Conservation (phyloP, 2,797 vertebrate species). For the Poecilia gillii region DNA sequence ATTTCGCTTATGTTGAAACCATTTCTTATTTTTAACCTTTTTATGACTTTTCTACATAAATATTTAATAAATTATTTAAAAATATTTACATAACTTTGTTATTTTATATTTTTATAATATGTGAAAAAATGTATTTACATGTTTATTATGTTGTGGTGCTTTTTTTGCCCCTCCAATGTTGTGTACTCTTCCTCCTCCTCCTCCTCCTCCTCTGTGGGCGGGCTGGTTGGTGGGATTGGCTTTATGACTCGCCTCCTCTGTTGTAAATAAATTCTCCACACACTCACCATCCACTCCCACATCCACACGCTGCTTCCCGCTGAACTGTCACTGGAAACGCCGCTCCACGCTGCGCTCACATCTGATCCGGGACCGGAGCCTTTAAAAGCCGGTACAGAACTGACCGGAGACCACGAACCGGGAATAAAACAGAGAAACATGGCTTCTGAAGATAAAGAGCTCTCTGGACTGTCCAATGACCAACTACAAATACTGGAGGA, state of each 20-base stretch:
- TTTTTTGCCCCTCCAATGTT: not conserved
- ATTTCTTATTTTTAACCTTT: not conserved
- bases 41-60: not conserved
- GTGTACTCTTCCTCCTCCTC: not conserved
- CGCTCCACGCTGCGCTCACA: constrained; percentile 27
- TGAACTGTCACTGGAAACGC: constrained; percentile 27
- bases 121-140: not conserved
- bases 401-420: not conserved
- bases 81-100: not conserved
- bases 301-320: constrained; percentile 17
- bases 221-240: constrained; percentile 41
- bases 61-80: not conserved
- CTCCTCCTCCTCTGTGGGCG: constrained; percentile 28
- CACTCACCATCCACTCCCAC: constrained; percentile 5
- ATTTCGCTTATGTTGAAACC: not conserved
- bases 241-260: constrained; percentile 53
- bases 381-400: not conserved
- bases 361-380: not conserved
- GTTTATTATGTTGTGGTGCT: not conserved
- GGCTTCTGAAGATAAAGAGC: constrained; percentile 53
- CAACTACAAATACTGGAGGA: constrained; percentile 90
- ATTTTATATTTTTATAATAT: not conserved
- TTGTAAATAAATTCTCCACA: constrained; percentile 57
- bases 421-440: constrained; percentile 22
- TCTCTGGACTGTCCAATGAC: constrained; percentile 81